A percentile compares a stretch with the other conserved stretches of the same genome.
Conservation (phyloP, 2,888 invertebrate genomes). For the Neria commutata region DNA sequence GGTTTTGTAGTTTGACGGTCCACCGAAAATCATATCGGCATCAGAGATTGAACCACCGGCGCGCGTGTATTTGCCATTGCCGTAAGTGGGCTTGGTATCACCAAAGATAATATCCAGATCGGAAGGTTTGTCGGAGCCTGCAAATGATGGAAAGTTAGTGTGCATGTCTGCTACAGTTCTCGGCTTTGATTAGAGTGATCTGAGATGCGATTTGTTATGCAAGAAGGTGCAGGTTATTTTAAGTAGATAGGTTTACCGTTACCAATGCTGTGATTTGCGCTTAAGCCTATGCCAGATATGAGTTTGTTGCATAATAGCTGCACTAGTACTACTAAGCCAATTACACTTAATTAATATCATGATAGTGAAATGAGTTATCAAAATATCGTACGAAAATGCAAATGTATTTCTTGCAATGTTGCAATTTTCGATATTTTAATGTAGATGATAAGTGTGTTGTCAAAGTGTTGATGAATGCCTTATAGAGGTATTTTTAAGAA, state of each 20-base stretch:
- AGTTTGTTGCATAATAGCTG: not conserved
- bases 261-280: constrained; percentile 5
- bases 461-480: too few species aligned
- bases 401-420: too few species aligned
- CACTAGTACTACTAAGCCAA: constrained; percentile 19
- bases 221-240: constrained; percentile 21
- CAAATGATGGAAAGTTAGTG: constrained; percentile 26
- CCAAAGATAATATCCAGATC: constrained; percentile 60
- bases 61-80: constrained; percentile 52
- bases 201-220: not conserved
- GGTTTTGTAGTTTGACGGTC: constrained; percentile 48
- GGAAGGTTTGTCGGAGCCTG: constrained; percentile 54
- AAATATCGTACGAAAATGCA: constrained; percentile 19
- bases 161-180: not conserved
- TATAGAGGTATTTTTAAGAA: too few species aligned
- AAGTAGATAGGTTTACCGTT: too few species aligned
- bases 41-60: constrained; percentile 59
- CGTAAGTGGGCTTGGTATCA: constrained; percentile 35
- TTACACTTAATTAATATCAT: constrained; percentile 18
- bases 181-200: not conserved
- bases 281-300: not conserved
- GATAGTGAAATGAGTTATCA: constrained; percentile 29
- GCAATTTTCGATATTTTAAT: too few species aligned
- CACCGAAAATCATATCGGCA: constrained; percentile 61
- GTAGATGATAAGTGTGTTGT: too few species aligned